Base-by-base conservation (phyloP, 2,113 vertebrate species). In the Heteronetta atricapilla region DNA sequence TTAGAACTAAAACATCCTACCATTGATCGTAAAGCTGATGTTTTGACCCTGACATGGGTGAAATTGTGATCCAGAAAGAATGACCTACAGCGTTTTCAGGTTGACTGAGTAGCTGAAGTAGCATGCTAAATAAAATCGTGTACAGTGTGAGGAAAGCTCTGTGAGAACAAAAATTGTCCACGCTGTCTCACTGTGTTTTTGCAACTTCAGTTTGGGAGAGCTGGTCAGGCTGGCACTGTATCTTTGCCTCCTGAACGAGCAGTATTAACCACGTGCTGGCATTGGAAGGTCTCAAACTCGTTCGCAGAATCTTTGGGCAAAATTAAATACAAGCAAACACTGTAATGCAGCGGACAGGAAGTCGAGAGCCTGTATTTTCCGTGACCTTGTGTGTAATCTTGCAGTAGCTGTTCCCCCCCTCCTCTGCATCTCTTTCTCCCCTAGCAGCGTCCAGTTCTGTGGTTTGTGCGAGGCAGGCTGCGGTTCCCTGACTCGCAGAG, bases 41-140 rank as follows among this genome's bases (percentile, higher is more conserved):
- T 88, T 91, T 94, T 92, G 44, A 79, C 60, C 12, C 64, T 68
- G 42, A 56, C 46, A 88, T 60, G 64, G 93, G 69, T 73, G n/a
- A 85, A 93, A 94, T 58, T 58, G 15, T 66, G 42, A 78, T 77
- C 34, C 38, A 78, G 60, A 72, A 75, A 78, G 72, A 86, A 78
- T 64, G 14, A 81, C 60, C 38, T n/a, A n/a, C n/a, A n/a, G n/a
- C n/a, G n/a, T n/a, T n/a, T n/a, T n/a, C n/a, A n/a, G n/a, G n/a
- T n/a, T n/a, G n/a, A n/a, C n/a, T n/a, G n/a, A n/a, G n/a, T n/a
- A 88, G 62, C 44, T 82, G 42, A 89, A 91, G 63, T 42, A 74
- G 64, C 38, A 26, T 11, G 67, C 76, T 13, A 68, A 42, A 79
- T 18, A 68, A 42, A 79, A 40, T 86, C 12, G 52, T 55, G 63